These are phyloP conservation scores for Apodemia hepburni DNA, from an alignment of 2,888 invertebrate genomes.

Conservation along the genomic window DNA sequence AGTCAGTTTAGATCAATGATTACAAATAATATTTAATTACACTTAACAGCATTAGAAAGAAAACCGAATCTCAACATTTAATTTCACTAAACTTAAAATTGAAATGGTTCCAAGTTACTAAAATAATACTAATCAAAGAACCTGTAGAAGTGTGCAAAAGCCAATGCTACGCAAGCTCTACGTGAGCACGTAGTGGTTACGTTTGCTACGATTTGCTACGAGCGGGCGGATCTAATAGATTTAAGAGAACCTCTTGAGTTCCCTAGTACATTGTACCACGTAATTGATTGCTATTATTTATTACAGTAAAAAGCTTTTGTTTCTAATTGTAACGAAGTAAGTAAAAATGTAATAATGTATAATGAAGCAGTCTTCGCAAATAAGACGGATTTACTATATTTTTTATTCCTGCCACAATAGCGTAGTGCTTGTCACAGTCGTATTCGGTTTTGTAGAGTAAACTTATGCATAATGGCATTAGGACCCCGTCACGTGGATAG, in stretches of 20 bases:
- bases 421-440: no score
- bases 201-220: slow-evolving; percentile 10
- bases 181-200: slow-evolving; percentile 10
- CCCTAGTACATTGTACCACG: slow-evolving; percentile 1
- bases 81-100: no score
- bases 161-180: slow-evolving; percentile 7
- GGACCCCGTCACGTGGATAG: no score
- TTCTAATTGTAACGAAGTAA: slow-evolving; percentile 7
- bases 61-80: no score
- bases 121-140: neutral
- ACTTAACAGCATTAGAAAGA: no score
- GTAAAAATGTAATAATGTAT: neutral
- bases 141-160: neutral
- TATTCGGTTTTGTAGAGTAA: no score
- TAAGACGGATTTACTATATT: neutral
- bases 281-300: slow-evolving; percentile 14
- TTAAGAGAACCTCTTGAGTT: slow-evolving; percentile 7
- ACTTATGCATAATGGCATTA: no score
- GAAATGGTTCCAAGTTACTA: neutral
- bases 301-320: neutral
- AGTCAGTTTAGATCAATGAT: no score
- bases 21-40: no score
- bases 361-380: neutral
- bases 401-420: no score
- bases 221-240: slow-evolving; percentile 9